Base-by-base conservation (phyloP, 2,113 vertebrate species). In the Dunckerocampus dactyliophorus region DNA sequence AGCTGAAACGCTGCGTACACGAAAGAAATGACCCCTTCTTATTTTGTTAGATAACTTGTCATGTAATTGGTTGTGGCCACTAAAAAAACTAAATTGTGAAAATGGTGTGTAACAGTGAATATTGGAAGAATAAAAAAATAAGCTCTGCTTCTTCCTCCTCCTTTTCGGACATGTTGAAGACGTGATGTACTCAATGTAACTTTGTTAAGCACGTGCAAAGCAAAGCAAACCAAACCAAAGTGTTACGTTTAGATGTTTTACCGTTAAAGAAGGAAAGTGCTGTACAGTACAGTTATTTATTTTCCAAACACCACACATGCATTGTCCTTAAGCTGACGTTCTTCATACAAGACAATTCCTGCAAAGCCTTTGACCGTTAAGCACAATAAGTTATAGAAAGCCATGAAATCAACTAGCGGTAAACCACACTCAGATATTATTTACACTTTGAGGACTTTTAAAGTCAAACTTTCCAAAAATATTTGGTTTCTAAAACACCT, bases 341-440 rank as follows among this genome's bases (percentile, higher is more conserved):
- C 63, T 85, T 77, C 69, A 84, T 72, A 76, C 74, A 79, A 74
- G 58, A 61, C 63, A 61, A 53, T 71, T 63, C 60, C 59, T 65
- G 57, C 69, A 73, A 87, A 82, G 64, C 69, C 58, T 63, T 67
- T 51, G 34, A 83, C 53, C 61, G 77, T 13, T 0, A 78, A 81
- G 60, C 70, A 77, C 63, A 86, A 88, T 87, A 88, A 87, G 76
- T 87, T 88, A 87, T 58, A 47, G 19, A 42, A 56, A 42, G 19
- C 16, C n/a, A 42, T 13, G n/a, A 54, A 15, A 76, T 66, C 13
- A 59, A 60, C 63, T 70, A 14, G 43, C 56, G 19, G 21, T 2
- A 39, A 42, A 47, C 74, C 61, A 67, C 45, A 51, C 6, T 8
- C 54, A 16, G 0, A 50, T 17, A 2, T 46, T 57, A 56, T 19